Evolutionary conservation across 1,140 invertebrate genomes (phyloP), one percentile per base, ranked within the genome.

Genomic region (Panagrolaimus sp.): DNA sequence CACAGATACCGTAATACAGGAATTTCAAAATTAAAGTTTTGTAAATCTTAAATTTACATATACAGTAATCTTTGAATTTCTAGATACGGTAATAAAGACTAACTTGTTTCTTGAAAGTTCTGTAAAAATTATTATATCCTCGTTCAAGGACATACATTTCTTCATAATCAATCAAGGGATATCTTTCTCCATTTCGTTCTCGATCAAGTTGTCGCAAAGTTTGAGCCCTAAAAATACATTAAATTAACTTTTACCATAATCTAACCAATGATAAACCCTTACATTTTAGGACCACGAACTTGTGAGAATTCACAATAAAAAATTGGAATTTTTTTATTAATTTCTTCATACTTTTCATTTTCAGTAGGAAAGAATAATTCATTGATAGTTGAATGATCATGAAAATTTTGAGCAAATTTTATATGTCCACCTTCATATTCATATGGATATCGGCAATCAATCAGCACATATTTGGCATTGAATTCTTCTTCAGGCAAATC

Each of bases 281-380:
- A 92, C 88, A 97, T 85, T 75, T 89, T 91, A 4, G 96, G 96
- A 38, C 91, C 96, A 52, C 96, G 87, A 84, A 97, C 91, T 68
- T 91, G 91, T 0, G 94, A 96, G 85, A 96, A 98, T 85, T 99
- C 96, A 84, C 96, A 98, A 83, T 98, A 96, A 83, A 98, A 98
- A 32, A 99, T 90, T 21, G 98, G 84, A 58, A 97, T 90, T 52
- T 88, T 85, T 21, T 90, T 84, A 71, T 89, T 89, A 43, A 84
- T 80, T 7, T 81, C 78, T 15, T 46, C n/a, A 14, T 68, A 73
- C 7, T 72, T 63, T 1, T 67, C 62, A 10, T 67, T 43, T 1
- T 72, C 45, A 45, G 47, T 32, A 10, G 75, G 69, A 64, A 72
- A 81, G 67, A 81, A 81, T 3, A 73, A 12, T 15, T 67, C 55